phyloP scores from a whole-genome alignment of 2,888 invertebrate species.

The Aporophyla lueneburgensis region DNA sequence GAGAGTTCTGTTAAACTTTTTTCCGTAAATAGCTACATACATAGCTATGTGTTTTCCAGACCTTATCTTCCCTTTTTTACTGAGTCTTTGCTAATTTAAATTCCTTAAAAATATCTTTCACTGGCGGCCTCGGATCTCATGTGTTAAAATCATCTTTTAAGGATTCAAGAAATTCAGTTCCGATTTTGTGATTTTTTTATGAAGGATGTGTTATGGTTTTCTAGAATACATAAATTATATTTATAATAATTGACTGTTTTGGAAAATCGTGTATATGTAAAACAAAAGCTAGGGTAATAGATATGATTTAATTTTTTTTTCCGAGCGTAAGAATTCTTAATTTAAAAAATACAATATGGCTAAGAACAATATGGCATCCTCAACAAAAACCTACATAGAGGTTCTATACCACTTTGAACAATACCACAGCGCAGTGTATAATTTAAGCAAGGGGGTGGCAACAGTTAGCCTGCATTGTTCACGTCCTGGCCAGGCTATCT shows the following conservation, averaged over 20 bases:
- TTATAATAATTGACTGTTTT: not conserved
- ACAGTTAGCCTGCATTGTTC: conserved; percentile 59
- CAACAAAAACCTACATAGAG: not conserved
- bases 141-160: not conserved
- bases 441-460: conserved; percentile 53
- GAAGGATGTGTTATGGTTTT: not conserved
- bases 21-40: not conserved
- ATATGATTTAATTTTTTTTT: not conserved
- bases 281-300: not conserved
- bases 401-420: conserved; percentile 29
- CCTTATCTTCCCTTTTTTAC: not conserved
- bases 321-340: too few relatives aligned
- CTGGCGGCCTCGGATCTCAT: not conserved
- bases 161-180: not conserved
- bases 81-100: not conserved
- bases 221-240: not conserved
- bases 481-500: conserved; percentile 38
- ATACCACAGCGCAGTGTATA: conserved; percentile 49
- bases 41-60: not conserved
- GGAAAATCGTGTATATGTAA: not conserved
- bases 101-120: not conserved
- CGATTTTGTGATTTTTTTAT: not conserved
- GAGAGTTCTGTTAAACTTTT: conserved; percentile 2
- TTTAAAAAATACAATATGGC: too few relatives aligned
- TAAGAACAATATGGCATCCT: conserved; percentile 17